Base-by-base conservation (phyloP, 2,888 invertebrate genomes). In the Pecten maximus region DNA sequence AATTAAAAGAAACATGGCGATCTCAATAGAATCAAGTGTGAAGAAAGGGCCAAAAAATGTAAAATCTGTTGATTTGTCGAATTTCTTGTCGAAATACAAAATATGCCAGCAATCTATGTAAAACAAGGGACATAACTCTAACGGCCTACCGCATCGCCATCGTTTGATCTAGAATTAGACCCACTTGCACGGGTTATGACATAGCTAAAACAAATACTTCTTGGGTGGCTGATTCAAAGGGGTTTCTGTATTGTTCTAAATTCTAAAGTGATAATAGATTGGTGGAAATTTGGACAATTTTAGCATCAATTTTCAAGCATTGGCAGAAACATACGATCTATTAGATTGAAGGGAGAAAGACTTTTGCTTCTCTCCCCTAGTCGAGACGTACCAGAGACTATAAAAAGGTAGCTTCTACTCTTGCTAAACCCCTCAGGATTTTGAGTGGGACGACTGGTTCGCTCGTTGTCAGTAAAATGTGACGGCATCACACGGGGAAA, bases 171-270 rank as follows among this genome's bases (percentile, higher is more conserved):
- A 0, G 92, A 94, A 12, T 88, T 94, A n/a, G 88, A 89, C 23
- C 88, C 92, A 40, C 91, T 96, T n/a, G 93, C 95, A 16, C 40
- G 87, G 8, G 93, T 15, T 93, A 94, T 48, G 90, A 91, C 8
- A 93, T 92, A 89, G 94, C 94, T 48, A 93, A 94, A 40, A 95
- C 95, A 96, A 88, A 93, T 96, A 87, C 91, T 96, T 87, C 89
- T 96, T 23, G 91, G 95, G 39, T 94, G 94, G 91, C 91, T 95
- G 6, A n/a, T 95, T 10, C 93, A 95, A 88, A 90, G 91, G 87
- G 93, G 93, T 39, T 91, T 95, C 89, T 92, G 91, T 40, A 94
- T 95, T 10, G 91, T 96, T n/a, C 95, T 95, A 35, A 95, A 95
- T 90, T 94, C 95, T 39, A 89, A 87, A 94, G 89, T 48, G 44